Base-by-base conservation (phyloP, 2,888 invertebrate species). In the Synanthedon tipuliformis region DNA sequence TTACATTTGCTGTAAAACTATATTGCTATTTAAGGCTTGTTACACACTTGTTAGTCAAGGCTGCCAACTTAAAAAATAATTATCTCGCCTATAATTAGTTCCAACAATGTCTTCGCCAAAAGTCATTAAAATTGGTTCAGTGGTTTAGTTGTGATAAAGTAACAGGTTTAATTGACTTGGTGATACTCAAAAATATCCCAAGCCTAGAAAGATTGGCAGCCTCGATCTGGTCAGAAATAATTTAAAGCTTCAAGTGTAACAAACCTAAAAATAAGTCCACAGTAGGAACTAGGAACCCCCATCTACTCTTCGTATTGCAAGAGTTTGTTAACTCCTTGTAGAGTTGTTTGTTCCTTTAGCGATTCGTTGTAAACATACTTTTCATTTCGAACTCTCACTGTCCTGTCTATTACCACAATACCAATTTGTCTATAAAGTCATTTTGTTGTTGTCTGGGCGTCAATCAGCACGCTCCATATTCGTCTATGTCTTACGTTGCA, bases 401-500 rank as follows among this genome's bases (percentile, higher is more conserved):
- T 49, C 49, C 49, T 49, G 49, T 49, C 23, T 49, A 8, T 49
- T 16, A 16, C 23, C 49, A 49, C 49, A 49, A 16, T 45, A 45
- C 15, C n/a, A 13, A 45, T 15, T 45, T 45, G n/a, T 34, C 34
- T 34, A 34, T 34, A 0, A 34, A 34, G 34, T 10, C 34, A 34
- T 34, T 34, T 34, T 34, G 34, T 34, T 34, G 34, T 34, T 34
- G 34, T 34, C 34, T 34, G 34, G 34, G 34, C 34, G 34, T 34
- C 34, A 34, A 34, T 34, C 10, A 34, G 73, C 73, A 73, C 72
- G 75, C 77, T 85, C 84, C 80, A 85, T 78, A 72, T 83, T 73
- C 76, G 81, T 84, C 71, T 78, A 80, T 84, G 81, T 87, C 85
- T 86, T 86, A 82, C 88, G 93, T 96, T 88, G 94, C 96, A 73